Conservation (phyloP, 2,888 invertebrate species). For the Cheilosia vernalis region DNA sequence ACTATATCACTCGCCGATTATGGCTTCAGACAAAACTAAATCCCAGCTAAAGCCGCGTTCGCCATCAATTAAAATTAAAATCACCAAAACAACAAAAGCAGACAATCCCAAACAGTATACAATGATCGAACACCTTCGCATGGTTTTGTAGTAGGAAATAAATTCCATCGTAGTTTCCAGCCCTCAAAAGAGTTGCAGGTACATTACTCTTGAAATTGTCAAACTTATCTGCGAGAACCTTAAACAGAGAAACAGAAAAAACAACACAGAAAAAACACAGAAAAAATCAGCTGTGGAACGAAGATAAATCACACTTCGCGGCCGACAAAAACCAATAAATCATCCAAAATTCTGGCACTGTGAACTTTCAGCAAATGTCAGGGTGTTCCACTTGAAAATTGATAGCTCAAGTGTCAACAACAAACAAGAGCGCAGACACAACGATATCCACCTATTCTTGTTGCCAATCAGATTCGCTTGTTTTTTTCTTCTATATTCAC, state of each 20-base stretch:
- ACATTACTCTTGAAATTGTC: constrained; percentile 31
- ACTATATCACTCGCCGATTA: neutral
- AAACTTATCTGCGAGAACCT: neutral
- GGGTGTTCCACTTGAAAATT: constrained; percentile 64
- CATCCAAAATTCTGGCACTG: constrained; percentile 58
- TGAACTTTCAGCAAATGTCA: constrained; percentile 52
- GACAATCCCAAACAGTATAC: constrained; percentile 31
- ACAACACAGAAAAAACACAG: neutral
- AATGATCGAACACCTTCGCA: constrained; percentile 34
- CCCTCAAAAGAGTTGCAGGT: constrained; percentile 1
- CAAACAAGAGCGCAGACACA: constrained; percentile 12
- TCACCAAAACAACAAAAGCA: constrained; percentile 3
- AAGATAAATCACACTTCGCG: constrained; percentile 62
- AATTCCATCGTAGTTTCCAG: constrained; percentile 5
- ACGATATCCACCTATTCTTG: neutral
- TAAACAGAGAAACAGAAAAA: neutral
- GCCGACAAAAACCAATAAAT: constrained; percentile 56
- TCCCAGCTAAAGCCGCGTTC: constrained; percentile 1
- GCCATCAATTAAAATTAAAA: constrained; percentile 41
- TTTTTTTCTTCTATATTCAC: neutral
- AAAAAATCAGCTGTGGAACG: constrained; percentile 38
- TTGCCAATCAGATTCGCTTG: constrained; percentile 22
- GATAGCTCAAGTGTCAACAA: constrained; percentile 68
- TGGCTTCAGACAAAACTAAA: neutral
- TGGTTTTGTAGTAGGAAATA: neutral